Evolutionary conservation across 2,113 vertebrate genomes (phyloP), one percentile per base, ranked within the genome.

Genomic region (Sardina pilchardus): DNA sequence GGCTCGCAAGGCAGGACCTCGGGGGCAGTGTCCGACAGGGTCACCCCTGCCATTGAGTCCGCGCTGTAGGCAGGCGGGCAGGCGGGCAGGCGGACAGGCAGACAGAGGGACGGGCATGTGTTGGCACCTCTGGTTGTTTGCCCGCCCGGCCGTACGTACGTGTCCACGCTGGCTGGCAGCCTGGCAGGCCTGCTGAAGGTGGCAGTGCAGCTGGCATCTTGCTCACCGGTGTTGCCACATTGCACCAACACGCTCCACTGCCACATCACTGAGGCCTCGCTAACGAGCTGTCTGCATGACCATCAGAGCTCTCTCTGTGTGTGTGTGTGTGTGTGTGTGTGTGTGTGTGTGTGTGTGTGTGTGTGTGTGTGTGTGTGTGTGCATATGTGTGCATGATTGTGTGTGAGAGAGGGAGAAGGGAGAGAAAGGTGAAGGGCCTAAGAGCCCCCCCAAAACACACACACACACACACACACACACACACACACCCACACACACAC

Each of bases 281-380:
- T 96, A 96, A 93, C 93, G 94, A 95, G 92, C 92, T 95, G 93
- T 95, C 67, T 95, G 95, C 94, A 95, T 95, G 95, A 95, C 94
- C 95, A 95, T 95, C 95, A 96, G 94, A 94, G 94, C 93, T 93
- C 91, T 95, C 91, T 92, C 91, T 92, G 94, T 92, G 93, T 92
- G 92, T 63, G 59, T 63, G 59, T 63, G 59, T 9, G 59, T 63
- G 56, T 63, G 53, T 56, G 53, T 56, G 53, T 19, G 53, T 56
- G 53, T 59, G 53, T 59, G 53, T 2, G 53, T 94, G 92, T 92
- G 92, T 92, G 94, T 91, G 93, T 92, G 92, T 63, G 59, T 63
- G 59, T 63, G 59, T 9, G 59, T 63, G 56, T 63, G 53, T 56
- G 53, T 56, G 53, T 19, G 53, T 56, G 53, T 59, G 53, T 59